A percentile compares a stretch with the other conserved stretches of the same genome.
These are phyloP conservation scores for Dolichallabes microphthalmus DNA, from an alignment of 2,113 vertebrate species.

Conservation along the genomic window DNA sequence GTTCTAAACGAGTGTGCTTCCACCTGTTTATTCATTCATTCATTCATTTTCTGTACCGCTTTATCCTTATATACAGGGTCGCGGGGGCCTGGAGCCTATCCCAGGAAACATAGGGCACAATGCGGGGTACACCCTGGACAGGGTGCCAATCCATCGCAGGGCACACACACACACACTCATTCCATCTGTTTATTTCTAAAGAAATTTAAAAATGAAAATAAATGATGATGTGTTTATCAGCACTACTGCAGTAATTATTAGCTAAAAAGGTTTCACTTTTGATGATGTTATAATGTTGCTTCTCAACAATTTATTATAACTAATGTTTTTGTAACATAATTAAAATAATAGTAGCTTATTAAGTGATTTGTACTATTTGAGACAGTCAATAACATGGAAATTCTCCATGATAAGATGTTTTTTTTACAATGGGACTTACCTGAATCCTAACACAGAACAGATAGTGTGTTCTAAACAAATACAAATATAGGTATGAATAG, in stretches of 20 bases:
- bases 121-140: too few relatives aligned
- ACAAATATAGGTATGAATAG: neutral
- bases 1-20: neutral
- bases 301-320: neutral
- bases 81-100: too few relatives aligned
- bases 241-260: neutral
- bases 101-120: too few relatives aligned
- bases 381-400: neutral
- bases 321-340: neutral
- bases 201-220: neutral
- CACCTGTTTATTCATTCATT: too few relatives aligned
- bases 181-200: neutral
- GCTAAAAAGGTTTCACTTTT: neutral
- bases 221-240: neutral
- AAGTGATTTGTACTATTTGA: neutral
- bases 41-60: too few relatives aligned
- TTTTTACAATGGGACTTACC: neutral
- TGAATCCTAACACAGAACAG: neutral
- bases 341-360: neutral
- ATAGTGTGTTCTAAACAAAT: neutral
- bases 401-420: neutral
- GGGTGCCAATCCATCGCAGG: too few relatives aligned
- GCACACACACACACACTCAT: too few relatives aligned
- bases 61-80: too few relatives aligned
- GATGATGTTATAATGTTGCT: neutral